Evolutionary conservation across 2,797 vertebrate species (phyloP).

Genomic region (Parauchenoglanis punctatus): DNA sequence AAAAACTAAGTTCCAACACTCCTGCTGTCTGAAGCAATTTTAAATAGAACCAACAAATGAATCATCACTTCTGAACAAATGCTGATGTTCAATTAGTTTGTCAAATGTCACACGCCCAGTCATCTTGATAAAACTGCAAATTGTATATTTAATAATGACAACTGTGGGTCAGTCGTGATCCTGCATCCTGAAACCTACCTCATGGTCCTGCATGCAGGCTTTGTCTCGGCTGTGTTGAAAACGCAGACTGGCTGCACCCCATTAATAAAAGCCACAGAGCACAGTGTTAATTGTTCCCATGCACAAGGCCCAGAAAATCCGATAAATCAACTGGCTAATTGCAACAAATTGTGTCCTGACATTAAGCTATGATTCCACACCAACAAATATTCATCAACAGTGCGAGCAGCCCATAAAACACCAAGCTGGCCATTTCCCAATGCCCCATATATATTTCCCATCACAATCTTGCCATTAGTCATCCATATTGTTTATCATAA

Average conservation of each 20-base stretch:
- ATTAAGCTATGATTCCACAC: conserved; percentile 83
- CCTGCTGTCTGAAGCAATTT: neutral
- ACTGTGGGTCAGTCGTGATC: conserved; percentile 22
- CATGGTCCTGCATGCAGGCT: conserved; percentile 44
- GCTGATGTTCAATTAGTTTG: conserved; percentile 19
- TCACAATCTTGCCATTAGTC: conserved; percentile 73
- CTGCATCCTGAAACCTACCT: conserved; percentile 30
- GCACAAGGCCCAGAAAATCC: conserved; percentile 71
- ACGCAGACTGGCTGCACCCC: conserved; percentile 69
- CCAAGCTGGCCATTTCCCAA: conserved; percentile 70
- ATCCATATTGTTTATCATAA: conserved; percentile 75
- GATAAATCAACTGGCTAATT: conserved; percentile 81
- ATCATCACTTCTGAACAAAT: neutral
- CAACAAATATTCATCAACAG: conserved; percentile 81
- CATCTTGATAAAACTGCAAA: conserved; percentile 9
- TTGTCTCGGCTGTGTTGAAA: conserved; percentile 67
- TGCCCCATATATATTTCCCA: conserved; percentile 71
- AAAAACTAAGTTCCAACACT: no score
- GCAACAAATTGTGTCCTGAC: conserved; percentile 82
- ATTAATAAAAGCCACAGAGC: conserved; percentile 78
- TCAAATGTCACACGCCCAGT: conserved; percentile 5
- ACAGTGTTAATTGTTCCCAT: conserved; percentile 79
- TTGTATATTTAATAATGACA: conserved; percentile 6
- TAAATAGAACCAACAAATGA: neutral
- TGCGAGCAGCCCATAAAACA: conserved; percentile 77